These are phyloP conservation scores for Hippoglossus hippoglossus DNA, from an alignment of 2,797 vertebrate genomes.

Conservation along the genomic window DNA sequence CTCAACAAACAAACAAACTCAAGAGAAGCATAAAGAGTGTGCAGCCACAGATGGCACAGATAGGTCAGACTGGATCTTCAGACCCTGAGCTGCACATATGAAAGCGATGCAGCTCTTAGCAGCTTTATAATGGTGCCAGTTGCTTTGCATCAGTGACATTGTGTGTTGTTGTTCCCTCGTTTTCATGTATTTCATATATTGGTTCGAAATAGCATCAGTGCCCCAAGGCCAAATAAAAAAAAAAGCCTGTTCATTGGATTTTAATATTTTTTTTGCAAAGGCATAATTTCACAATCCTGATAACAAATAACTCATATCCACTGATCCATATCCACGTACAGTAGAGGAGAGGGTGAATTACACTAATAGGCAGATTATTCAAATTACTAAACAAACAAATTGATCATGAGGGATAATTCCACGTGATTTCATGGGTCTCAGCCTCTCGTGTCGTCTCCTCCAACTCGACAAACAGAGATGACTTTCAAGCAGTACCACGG, in stretches of 20 bases:
- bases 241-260: conserved; percentile 23
- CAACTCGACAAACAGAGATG: conserved; percentile 20
- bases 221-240: not conserved
- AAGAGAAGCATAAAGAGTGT: not conserved
- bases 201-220: not conserved
- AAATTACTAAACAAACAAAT: conserved; percentile 40
- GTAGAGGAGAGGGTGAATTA: conserved; percentile 8
- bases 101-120: not conserved
- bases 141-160: conserved; percentile 4
- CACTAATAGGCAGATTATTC: conserved; percentile 31
- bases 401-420: conserved; percentile 30
- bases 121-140: not conserved
- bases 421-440: conserved; percentile 43
- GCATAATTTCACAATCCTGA: conserved; percentile 11
- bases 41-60: not conserved
- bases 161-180: not conserved
- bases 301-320: conserved; percentile 29
- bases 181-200: not conserved
- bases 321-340: conserved; percentile 1
- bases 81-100: not conserved
- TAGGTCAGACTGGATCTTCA: not conserved
- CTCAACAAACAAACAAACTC: not conserved
- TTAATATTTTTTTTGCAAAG: conserved; percentile 12
- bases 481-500: conserved; percentile 13
- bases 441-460: conserved; percentile 16